phyloP scores from a whole-genome alignment of 2,888 invertebrate species.

The Diadromus collaris region DNA sequence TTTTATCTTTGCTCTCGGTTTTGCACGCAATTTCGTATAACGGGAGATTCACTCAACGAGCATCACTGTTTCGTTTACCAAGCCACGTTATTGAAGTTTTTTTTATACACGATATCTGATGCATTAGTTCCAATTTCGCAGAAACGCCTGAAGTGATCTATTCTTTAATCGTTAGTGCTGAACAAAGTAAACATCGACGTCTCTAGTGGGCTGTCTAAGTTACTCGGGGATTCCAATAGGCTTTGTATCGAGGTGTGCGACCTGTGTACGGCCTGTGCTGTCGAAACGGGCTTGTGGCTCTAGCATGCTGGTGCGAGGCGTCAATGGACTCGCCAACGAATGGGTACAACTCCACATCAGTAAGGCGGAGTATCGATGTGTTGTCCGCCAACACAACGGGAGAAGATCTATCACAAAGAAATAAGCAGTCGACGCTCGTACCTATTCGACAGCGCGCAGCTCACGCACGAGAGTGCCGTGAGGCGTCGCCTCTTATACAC shows the following conservation, averaged over 20 bases:
- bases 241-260: too few species aligned
- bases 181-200: too few species aligned
- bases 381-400: neutral
- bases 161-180: too few species aligned
- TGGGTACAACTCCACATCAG: neutral
- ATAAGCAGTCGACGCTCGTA: neutral
- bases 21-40: constrained; percentile 16
- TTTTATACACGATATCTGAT: too few species aligned
- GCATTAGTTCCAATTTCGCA: too few species aligned
- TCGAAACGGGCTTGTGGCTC: too few species aligned
- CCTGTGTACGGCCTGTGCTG: too few species aligned
- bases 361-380: neutral
- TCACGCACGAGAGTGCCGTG: neutral
- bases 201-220: too few species aligned
- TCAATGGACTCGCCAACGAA: neutral
- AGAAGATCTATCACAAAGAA: neutral
- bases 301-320: too few species aligned
- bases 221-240: too few species aligned
- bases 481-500: too few species aligned
- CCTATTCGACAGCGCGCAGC: neutral
- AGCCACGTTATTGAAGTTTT: neutral
- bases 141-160: too few species aligned
- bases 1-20: constrained; percentile 30
- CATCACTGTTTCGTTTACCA: neutral
- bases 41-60: constrained; percentile 1